A percentile compares a stretch with the other conserved stretches of the same genome.
Conservation (phyloP, 2,797 vertebrate species). For the Sebastes glaucus region DNA sequence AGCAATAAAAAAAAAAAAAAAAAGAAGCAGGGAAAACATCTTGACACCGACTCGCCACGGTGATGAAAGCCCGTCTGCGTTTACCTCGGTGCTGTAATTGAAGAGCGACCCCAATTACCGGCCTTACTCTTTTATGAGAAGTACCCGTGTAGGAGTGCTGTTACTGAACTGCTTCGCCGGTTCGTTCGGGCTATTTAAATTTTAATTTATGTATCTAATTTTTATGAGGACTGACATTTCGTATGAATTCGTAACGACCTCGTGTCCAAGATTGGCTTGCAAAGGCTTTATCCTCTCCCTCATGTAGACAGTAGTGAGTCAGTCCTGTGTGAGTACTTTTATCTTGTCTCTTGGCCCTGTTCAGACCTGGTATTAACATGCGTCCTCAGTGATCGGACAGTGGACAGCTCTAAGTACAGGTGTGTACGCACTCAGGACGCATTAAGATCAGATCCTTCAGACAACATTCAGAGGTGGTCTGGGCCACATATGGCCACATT, state of each 20-base stretch:
- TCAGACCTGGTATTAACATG: too few species aligned
- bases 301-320: not conserved
- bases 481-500: too few species aligned
- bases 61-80: conserved; percentile 21
- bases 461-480: too few species aligned
- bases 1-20: conserved; percentile 16
- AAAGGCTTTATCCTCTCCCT: not conserved
- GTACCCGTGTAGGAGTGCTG: not conserved
- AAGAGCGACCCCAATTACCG: conserved; percentile 6
- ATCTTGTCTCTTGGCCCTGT: not conserved
- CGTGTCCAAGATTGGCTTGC: not conserved
- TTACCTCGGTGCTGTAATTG: conserved; percentile 4
- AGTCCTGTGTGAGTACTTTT: conserved; percentile 13
- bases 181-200: not conserved
- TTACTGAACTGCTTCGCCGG: not conserved
- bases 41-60: conserved; percentile 1
- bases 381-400: too few species aligned
- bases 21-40: not conserved
- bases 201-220: not conserved
- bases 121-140: not conserved
- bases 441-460: too few species aligned
- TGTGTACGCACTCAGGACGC: too few species aligned
- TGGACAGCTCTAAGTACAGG: too few species aligned
- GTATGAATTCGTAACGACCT: not conserved
- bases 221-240: not conserved